Base-by-base conservation (phyloP, 1,140 invertebrate genomes). In the Orchestia grillus region DNA sequence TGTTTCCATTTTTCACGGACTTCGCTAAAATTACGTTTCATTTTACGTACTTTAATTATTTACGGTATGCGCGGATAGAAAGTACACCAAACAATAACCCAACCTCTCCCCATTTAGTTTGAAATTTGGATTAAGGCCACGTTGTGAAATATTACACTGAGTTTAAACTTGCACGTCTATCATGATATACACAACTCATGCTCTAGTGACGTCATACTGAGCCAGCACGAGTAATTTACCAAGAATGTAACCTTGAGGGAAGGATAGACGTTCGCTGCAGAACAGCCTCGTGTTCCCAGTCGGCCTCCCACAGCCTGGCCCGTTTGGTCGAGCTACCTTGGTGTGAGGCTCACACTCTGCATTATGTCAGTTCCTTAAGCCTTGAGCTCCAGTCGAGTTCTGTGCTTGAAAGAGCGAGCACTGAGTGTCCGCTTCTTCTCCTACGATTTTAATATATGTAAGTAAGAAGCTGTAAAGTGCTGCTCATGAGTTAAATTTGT, bases 281-380 rank as follows among this genome's bases (percentile, higher is more conserved):
- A 53, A 77, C 62, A 77, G 88, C 43, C 88, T 41, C 88, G 88
- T 41, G 36, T 42, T 90, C 28, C 43, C 88, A 90, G 88, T 90
- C 42, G 88, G 88, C 88, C 88, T 90, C 88, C 88, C 88, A 90
- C n/a, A 90, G 16, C 41, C 42, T 90, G 88, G 88, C 88, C 16
- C 88, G 88, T 43, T 41, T 90, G 88, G 88, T 42, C 41, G 88
- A 42, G 41, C 41, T 90, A 42, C 88, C 88, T 90, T 90, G 88
- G 88, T 90, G 88, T 90, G 15, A 90, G n/a, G 36, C 15, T 90
- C 88, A 90, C 88, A 41, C 88, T 44, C 41, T 44, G 42, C 88
- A 90, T 90, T 90, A 94, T 94, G 92, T 94, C 92, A 94, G 92
- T 94, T 94, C 44, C 92, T 94, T 94, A 94, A 94, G 40, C 92